These are phyloP conservation scores for Propithecus perrieri DNA, from an alignment of 2,797 vertebrate species.

Conservation along the genomic window DNA sequence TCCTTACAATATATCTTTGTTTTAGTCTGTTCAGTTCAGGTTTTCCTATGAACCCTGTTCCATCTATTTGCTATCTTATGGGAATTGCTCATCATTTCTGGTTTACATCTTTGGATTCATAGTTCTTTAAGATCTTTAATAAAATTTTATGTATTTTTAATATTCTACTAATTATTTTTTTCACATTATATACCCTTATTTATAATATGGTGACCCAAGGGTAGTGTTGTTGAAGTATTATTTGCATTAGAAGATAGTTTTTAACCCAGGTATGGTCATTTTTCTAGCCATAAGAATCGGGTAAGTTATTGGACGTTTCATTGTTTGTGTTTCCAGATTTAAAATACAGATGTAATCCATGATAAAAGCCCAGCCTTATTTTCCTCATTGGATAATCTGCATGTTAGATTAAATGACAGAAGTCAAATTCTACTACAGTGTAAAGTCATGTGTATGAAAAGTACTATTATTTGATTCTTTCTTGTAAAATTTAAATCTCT, in stretches of 20 bases:
- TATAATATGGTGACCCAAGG: neutral
- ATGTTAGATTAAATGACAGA: neutral
- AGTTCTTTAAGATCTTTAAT: neutral
- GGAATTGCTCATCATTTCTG: neutral
- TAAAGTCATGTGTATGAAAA: neutral
- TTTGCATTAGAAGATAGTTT: neutral
- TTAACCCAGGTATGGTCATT: neutral
- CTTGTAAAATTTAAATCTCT: neutral
- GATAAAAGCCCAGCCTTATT: neutral
- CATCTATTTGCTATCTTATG: neutral
- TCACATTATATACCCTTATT: neutral
- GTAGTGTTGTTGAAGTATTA: neutral
- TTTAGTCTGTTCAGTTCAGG: neutral
- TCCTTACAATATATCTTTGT: neutral
- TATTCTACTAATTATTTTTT: neutral
- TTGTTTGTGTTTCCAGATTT: neutral
- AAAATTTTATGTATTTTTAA: neutral
- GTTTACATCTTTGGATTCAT: neutral
- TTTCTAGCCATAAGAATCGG: neutral
- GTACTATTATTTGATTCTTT: neutral
- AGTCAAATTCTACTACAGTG: neutral
- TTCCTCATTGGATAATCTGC: neutral
- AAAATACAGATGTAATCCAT: neutral
- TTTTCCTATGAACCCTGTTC: neutral
- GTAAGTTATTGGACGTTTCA: neutral